These are phyloP conservation scores for rat (Rattus norvegicus) DNA, from an alignment of 2,113 vertebrate genomes.

Conservation along the genomic window GRCr8 NC_086038.1:34539001-34539500, in stretches of 20 bases:
- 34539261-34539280: background rate
- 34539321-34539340: constrained; percentile 23
- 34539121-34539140: background rate
- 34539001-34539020: fast-evolving
- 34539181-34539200: background rate
- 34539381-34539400: background rate
- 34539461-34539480: background rate
- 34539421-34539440: fast-evolving
- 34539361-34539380: background rate
- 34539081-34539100: background rate
- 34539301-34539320: background rate
- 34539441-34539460: background rate
- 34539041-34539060: background rate
- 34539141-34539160: fast-evolving
- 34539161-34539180: background rate
- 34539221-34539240: background rate
- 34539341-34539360: background rate
- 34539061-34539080: background rate
- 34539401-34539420: constrained; percentile 22
- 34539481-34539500: background rate
- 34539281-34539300: background rate
- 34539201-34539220: background rate
- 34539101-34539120: background rate
- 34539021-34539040: background rate
- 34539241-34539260: background rate